phyloP scores from a whole-genome alignment of 2,113 vertebrate genomes.

The Ceyx margarethae region DNA sequence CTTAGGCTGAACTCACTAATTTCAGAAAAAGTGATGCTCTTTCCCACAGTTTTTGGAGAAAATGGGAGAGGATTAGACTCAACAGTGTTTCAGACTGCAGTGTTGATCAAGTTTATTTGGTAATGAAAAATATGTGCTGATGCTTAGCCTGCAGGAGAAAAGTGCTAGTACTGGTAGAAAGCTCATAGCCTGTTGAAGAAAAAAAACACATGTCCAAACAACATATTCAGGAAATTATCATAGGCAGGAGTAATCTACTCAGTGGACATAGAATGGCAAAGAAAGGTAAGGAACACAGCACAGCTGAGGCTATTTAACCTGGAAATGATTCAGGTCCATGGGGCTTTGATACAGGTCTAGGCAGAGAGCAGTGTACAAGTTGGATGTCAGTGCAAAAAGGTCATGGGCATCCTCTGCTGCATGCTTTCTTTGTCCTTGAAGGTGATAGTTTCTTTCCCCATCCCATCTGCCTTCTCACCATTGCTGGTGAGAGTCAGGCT shows the following conservation, averaged over 20 bases:
- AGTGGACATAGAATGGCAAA: neutral
- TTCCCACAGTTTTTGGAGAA: neutral
- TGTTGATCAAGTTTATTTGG: neutral
- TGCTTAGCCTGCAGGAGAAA: neutral
- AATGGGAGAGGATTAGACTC: neutral
- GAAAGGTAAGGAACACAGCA: neutral
- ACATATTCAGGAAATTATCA: neutral
- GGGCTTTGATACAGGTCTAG: neutral
- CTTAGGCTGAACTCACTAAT: neutral
- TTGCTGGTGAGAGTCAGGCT: neutral
- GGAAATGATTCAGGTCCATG: neutral
- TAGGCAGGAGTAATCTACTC: neutral
- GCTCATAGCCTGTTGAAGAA: neutral
- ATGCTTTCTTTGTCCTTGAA: neutral
- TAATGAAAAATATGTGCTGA: neutral
- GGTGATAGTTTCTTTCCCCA: neutral
- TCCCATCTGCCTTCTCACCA: neutral
- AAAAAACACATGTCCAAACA: neutral
- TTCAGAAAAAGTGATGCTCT: neutral
- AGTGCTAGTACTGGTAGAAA: neutral
- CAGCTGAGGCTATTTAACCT: neutral
- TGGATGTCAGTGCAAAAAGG: neutral
- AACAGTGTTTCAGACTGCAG: neutral
- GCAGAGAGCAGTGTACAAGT: neutral
- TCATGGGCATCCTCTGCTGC: neutral